Evolutionary conservation across 2,113 vertebrate species (phyloP).

Genomic region (Myodes glareolus): DNA sequence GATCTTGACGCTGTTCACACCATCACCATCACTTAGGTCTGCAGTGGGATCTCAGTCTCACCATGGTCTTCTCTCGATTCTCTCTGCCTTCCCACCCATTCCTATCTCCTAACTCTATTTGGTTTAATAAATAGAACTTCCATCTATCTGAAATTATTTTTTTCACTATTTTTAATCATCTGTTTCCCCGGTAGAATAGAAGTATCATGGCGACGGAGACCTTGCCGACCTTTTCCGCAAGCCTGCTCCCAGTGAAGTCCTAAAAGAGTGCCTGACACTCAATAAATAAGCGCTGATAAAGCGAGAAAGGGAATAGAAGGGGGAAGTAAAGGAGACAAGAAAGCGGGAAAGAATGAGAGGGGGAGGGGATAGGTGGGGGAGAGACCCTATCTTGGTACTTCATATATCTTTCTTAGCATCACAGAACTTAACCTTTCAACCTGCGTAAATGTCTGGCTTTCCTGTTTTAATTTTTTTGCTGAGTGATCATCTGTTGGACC

Average conservation of each 20-base stretch:
- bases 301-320: not conserved
- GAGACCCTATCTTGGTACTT: not conserved
- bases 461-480: not conserved
- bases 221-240: not conserved
- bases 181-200: not conserved
- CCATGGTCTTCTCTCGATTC: not conserved
- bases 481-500: not conserved
- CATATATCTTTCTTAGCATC: not conserved
- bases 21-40: not conserved
- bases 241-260: not conserved
- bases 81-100: not conserved
- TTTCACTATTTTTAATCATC: not conserved
- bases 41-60: not conserved
- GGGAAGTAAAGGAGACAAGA: accelerated
- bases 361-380: not conserved
- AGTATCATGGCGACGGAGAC: not conserved
- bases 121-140: not conserved
- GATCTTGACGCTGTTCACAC: not conserved
- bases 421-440: not conserved
- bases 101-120: not conserved
- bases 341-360: accelerated
- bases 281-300: not conserved
- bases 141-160: not conserved
- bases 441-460: not conserved
- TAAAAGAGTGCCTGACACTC: not conserved